Evolutionary conservation across 2,797 vertebrate genomes (phyloP).

Genomic region (Pygocentrus nattereri): DNA sequence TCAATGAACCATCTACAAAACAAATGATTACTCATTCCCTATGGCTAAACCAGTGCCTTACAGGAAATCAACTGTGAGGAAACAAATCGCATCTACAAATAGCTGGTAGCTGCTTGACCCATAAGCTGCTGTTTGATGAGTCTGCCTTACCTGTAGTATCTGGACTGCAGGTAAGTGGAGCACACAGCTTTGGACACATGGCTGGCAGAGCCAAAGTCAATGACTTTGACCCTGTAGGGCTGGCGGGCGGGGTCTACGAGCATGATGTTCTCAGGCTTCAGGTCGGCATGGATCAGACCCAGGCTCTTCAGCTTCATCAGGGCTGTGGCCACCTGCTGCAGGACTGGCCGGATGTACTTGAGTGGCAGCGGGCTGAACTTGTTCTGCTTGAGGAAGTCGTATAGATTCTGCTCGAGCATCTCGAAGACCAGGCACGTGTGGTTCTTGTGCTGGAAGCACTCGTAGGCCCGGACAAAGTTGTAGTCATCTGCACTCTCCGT

Average conservation of each 20-base stretch:
- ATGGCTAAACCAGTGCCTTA: background rate
- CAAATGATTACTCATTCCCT: slow-evolving; percentile 5
- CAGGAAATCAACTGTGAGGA: background rate
- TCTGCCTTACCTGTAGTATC: slow-evolving; percentile 95
- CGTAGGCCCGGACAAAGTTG: slow-evolving; percentile 97
- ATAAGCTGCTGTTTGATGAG: background rate
- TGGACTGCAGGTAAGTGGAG: slow-evolving; percentile 97
- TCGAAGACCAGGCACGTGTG: slow-evolving; percentile 99
- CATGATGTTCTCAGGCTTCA: slow-evolving; percentile 99
- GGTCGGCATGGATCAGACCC: slow-evolving; percentile 97
- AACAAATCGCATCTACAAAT: background rate
- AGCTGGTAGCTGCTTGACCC: background rate
- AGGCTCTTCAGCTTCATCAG: slow-evolving; percentile 98
- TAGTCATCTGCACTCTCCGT: slow-evolving; percentile 97
- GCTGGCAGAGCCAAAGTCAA: slow-evolving; percentile 98
- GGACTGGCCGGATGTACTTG: slow-evolving; percentile 95
- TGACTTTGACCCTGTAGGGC: slow-evolving; percentile 98
- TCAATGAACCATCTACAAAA: slow-evolving; percentile 40
- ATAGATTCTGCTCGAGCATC: slow-evolving; percentile 99
- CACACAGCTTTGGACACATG: slow-evolving; percentile 99
- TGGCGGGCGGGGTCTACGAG: slow-evolving; percentile 96
- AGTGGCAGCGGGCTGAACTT: slow-evolving; percentile 98
- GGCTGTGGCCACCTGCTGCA: slow-evolving; percentile 97
- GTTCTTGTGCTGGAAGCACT: slow-evolving; percentile 99
- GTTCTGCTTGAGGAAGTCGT: slow-evolving; percentile 99